Evolutionary conservation across 2,113 vertebrate genomes (phyloP).

Genomic region (Gracilinanus agilis): DNA sequence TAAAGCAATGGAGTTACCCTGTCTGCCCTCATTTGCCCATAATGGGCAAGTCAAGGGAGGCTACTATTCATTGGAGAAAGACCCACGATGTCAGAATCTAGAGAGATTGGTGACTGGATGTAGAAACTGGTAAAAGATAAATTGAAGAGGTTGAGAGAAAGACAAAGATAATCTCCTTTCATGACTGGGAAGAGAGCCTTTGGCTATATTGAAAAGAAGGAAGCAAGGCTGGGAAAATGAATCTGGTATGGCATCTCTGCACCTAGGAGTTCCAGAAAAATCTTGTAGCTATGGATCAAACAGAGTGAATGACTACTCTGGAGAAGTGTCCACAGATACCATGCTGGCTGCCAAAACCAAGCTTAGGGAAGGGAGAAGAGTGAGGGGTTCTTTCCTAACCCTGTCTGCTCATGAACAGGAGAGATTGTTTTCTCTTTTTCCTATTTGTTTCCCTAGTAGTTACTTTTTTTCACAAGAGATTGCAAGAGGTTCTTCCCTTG

Average conservation of each 20-base stretch:
- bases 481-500: not conserved
- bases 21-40: not conserved
- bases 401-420: not conserved
- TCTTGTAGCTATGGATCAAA: not conserved
- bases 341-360: not conserved
- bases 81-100: not conserved
- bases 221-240: not conserved
- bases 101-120: not conserved
- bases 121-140: not conserved
- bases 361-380: not conserved
- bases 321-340: not conserved
- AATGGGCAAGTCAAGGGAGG: not conserved
- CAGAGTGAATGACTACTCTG: not conserved
- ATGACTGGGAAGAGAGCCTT: not conserved
- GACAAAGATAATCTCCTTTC: not conserved
- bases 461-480: not conserved
- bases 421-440: not conserved
- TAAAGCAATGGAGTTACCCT: not conserved
- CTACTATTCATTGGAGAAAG: not conserved
- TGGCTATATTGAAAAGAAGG: not conserved
- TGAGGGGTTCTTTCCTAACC: not conserved
- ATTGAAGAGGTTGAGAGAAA: not conserved
- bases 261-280: not conserved
- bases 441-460: not conserved
- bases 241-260: not conserved